Evolutionary conservation across 2,888 invertebrate species (phyloP).

Genomic region (Cepaea hortensis): DNA sequence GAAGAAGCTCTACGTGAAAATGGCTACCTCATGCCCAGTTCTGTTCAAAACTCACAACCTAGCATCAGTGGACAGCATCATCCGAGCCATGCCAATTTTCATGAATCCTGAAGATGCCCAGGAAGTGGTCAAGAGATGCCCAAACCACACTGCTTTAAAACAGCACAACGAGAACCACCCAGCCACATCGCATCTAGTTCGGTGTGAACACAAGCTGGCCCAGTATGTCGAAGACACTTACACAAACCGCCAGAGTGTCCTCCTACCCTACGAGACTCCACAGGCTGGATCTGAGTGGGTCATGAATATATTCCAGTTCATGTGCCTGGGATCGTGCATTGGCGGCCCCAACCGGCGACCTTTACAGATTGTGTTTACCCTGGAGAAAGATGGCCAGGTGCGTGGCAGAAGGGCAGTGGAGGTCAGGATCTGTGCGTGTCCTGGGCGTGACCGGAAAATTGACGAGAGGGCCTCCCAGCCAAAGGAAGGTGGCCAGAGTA

Average conservation of each 20-base stretch:
- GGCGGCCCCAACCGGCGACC: conserved; percentile 86
- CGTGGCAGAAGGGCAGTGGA: conserved; percentile 83
- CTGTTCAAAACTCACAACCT: conserved; percentile 81
- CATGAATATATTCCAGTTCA: conserved; percentile 84
- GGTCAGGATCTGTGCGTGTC: conserved; percentile 88
- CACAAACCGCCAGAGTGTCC: conserved; percentile 79
- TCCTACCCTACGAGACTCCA: conserved; percentile 81
- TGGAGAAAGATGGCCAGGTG: conserved; percentile 78
- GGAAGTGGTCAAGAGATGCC: conserved; percentile 83
- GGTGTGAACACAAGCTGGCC: conserved; percentile 74
- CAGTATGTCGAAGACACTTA: conserved; percentile 79
- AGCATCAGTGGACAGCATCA: conserved; percentile 75
- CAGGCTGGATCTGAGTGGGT: conserved; percentile 80
- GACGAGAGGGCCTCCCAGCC: conserved; percentile 78
- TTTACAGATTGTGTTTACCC: conserved; percentile 71
- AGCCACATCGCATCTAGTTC: conserved; percentile 72
- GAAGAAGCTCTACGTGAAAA: conserved; percentile 74
- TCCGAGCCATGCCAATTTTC: conserved; percentile 84
- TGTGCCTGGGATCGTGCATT: conserved; percentile 87
- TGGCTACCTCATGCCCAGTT: conserved; percentile 82
- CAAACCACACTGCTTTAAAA: conserved; percentile 80
- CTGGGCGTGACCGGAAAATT: conserved; percentile 84
- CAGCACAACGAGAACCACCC: conserved; percentile 74
- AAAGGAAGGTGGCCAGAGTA: neutral
- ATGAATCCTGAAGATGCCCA: conserved; percentile 82